Base-by-base conservation (phyloP, 2,113 vertebrate genomes). In the Aphelocoma coerulescens region DNA sequence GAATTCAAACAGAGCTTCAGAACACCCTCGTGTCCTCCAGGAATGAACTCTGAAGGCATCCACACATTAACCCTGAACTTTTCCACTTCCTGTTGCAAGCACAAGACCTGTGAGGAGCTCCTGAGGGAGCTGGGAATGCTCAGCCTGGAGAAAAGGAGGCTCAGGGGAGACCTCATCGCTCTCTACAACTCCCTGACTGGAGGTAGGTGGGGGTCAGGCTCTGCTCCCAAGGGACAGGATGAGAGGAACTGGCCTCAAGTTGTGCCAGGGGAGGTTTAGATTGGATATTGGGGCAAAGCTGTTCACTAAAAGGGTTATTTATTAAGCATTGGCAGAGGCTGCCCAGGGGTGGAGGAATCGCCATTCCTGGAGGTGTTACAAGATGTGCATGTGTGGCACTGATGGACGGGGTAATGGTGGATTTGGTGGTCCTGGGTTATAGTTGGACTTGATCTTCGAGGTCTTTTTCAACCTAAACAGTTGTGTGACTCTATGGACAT, bases 1-100 rank as follows among this genome's bases (percentile, higher is more conserved):
- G 32, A 32, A 17, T 44, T 62, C 35, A 63, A 57, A 22, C 14
- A 17, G 78, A 11, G 43, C n/a, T 74, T 65, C 37, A 20, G n/a
- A 74, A 33, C 39, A 9, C 17, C 14, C 5, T 33, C 0, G 0
- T 48, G 30, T 7, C 18, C 30, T 58, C 6, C 16, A 13, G 61
- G 26, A 24, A 24, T 66, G 12, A 74, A 33, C 58, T 44, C 21
- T 61, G 44, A 77, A 51, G 27, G 33, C 52, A 17, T 52, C 17
- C 37, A 15, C 20, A 12, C 52, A 12, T 33, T 74, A 66, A 71
- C 33, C 27, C 41, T 72, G 54, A 67, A 37, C 7, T 86, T 80
- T 16, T 11, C 27, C 27, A 33, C 62, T 71, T 67, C 37, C 32
- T 55, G 6, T 44, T 63, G 46, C 14, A 35, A 86, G 37, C 44